Conservation (phyloP, 2,113 vertebrate genomes). For the Cathartes aura region DNA sequence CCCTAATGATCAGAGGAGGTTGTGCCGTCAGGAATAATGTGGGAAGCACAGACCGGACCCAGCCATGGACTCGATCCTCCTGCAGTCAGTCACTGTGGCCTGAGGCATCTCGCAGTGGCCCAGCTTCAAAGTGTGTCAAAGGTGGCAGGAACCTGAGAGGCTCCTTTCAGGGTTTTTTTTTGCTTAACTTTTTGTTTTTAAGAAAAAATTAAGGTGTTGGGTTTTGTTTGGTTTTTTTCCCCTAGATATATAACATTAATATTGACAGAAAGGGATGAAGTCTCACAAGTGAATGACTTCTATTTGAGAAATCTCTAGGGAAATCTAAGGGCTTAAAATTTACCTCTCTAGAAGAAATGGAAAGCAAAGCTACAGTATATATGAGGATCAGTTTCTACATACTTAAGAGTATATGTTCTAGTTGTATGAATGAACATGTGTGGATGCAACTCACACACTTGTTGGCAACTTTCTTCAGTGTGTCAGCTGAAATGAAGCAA, state of each 20-base stretch:
- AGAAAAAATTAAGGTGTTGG: neutral
- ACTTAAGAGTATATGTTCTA: fast-evolving
- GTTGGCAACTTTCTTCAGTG: neutral
- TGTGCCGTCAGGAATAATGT: neutral
- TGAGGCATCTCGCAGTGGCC: neutral
- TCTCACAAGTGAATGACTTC: neutral
- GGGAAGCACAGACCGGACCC: neutral
- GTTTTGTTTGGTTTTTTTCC: fast-evolving
- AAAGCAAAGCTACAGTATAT: neutral
- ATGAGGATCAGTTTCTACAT: neutral
- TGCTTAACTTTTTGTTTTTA: neutral
- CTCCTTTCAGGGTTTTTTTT: neutral
- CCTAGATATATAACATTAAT: neutral
- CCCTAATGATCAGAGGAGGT: neutral
- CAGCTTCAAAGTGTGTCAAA: neutral
- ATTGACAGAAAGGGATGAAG: neutral
- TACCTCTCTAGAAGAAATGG: neutral
- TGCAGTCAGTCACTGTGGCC: neutral
- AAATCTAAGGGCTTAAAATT: neutral
- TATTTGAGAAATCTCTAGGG: neutral
- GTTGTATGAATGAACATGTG: neutral
- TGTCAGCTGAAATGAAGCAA: neutral
- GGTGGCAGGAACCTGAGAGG: neutral
- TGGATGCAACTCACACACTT: neutral
- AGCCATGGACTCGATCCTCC: neutral